Conservation (phyloP, 2,888 invertebrate genomes). For the Rotaria sp. region DNA sequence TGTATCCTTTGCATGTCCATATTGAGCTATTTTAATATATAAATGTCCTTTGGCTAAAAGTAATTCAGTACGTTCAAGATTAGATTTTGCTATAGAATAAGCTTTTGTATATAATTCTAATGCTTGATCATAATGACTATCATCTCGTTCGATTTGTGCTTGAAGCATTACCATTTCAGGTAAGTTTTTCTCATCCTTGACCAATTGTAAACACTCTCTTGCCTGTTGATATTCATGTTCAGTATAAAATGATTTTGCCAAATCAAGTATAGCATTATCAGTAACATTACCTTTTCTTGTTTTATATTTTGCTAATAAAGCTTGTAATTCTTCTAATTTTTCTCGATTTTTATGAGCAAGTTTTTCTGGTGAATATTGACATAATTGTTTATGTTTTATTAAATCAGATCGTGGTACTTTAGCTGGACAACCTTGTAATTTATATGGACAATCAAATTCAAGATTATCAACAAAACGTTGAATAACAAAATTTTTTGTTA, state of each 20-base stretch:
- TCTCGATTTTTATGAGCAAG: background rate
- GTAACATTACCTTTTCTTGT: background rate
- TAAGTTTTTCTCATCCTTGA: background rate
- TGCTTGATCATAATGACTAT: background rate
- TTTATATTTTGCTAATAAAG: background rate
- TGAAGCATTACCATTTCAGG: background rate
- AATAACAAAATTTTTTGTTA: background rate
- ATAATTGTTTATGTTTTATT: background rate
- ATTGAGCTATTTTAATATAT: background rate
- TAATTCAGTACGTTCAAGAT: background rate
- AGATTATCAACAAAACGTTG: slow-evolving; percentile 21
- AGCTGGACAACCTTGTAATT: background rate
- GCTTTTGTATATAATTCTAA: background rate
- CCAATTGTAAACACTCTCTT: background rate
- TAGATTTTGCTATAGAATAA: background rate
- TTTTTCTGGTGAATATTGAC: background rate
- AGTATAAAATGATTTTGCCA: background rate
- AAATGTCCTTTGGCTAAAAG: background rate
- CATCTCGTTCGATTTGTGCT: background rate
- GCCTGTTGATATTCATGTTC: background rate
- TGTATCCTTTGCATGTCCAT: background rate
- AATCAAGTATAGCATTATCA: background rate
- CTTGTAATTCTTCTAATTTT: background rate
- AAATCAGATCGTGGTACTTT: background rate
- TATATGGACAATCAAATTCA: slow-evolving; percentile 20